A percentile compares a stretch with the other conserved stretches of the same genome.
These are phyloP conservation scores for Sylvia borin DNA, from an alignment of 2,797 vertebrate genomes.

Conservation along the genomic window DNA sequence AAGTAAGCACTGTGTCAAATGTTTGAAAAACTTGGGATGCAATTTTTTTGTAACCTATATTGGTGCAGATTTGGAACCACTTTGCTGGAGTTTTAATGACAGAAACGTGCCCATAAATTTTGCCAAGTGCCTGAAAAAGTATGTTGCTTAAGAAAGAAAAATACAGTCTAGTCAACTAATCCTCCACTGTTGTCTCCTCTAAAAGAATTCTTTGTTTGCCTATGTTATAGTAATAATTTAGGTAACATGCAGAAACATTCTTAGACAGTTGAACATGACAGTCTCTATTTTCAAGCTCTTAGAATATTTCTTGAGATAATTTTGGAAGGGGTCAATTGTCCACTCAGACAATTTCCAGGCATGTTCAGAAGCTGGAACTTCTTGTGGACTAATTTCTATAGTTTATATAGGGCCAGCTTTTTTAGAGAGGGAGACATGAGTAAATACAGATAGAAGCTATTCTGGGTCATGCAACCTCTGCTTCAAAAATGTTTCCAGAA, in stretches of 20 bases:
- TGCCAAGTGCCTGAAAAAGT: not conserved
- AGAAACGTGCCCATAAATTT: slow-evolving; percentile 30
- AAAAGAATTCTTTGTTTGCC: not conserved
- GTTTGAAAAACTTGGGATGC: slow-evolving; percentile 8
- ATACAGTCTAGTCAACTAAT: not conserved
- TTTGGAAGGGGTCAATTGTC: not conserved
- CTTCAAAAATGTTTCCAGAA: not conserved
- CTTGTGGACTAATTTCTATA: not conserved
- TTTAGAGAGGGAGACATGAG: not conserved
- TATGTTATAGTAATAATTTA: not conserved
- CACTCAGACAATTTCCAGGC: not conserved
- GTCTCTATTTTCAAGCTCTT: not conserved
- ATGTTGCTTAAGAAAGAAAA: slow-evolving; percentile 1
- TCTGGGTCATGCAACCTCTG: not conserved
- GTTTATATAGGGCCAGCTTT: not conserved
- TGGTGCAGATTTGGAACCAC: not conserved
- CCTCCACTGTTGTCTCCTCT: not conserved
- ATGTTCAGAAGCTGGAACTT: not conserved
- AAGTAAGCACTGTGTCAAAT: slow-evolving; percentile 39
- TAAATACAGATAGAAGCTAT: not conserved
- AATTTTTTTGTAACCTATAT: not conserved
- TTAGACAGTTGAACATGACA: not conserved
- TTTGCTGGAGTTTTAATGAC: not conserved
- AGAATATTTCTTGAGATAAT: not conserved
- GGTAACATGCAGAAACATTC: not conserved